A percentile compares a stretch with the other conserved stretches of the same genome.
phyloP scores from a whole-genome alignment of 2,888 invertebrate species.

The Pteria penguin region DNA sequence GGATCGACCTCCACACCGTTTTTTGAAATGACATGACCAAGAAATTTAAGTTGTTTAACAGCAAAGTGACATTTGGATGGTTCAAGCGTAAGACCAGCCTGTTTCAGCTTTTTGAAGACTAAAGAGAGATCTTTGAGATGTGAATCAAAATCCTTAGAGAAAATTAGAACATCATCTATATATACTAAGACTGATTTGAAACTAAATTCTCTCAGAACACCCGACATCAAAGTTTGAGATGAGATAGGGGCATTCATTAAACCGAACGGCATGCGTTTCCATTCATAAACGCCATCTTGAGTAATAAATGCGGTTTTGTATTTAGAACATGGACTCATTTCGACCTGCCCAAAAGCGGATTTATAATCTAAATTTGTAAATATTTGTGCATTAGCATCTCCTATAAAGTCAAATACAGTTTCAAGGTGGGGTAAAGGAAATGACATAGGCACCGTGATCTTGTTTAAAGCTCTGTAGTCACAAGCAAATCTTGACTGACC shows the following conservation, averaged over 20 bases:
- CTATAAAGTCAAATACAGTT: conserved; percentile 49
- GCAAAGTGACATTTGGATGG: conserved; percentile 48
- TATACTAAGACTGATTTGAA: conserved; percentile 50
- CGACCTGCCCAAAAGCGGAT: conserved; percentile 33
- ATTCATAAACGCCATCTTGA: too few relatives aligned
- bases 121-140: conserved; percentile 41
- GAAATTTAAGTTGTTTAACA: conserved; percentile 34
- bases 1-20: conserved; percentile 40
- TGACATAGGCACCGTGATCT: conserved; percentile 42
- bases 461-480: conserved; percentile 42
- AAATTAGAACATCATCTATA: conserved; percentile 51
- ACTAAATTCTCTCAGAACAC: conserved; percentile 44
- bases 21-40: conserved; percentile 46
- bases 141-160: conserved; percentile 30
- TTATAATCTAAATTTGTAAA: conserved; percentile 45
- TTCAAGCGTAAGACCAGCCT: conserved; percentile 46
- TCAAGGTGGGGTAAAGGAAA: conserved; percentile 49
- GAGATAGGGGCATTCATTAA: conserved; percentile 42
- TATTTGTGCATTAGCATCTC: conserved; percentile 43
- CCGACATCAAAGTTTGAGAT: too few relatives aligned
- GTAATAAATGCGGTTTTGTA: too few relatives aligned
- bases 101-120: conserved; percentile 43
- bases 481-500: too few relatives aligned
- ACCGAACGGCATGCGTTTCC: conserved; percentile 47
- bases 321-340: conserved; percentile 6